These are phyloP conservation scores for Lophotriccus pileatus DNA, from an alignment of 2,797 vertebrate species.

Conservation along the genomic window DNA sequence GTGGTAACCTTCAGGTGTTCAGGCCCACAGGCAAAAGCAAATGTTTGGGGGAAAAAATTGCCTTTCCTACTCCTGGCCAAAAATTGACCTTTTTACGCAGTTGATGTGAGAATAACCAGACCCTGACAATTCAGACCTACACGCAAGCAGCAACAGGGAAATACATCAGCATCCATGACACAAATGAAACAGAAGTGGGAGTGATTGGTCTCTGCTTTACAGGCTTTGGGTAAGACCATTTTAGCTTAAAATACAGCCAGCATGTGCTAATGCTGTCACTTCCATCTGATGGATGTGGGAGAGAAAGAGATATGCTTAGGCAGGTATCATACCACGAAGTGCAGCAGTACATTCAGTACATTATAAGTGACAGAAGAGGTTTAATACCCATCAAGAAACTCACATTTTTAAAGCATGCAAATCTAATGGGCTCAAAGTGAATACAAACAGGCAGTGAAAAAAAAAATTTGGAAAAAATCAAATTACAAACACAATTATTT, in stretches of 20 bases:
- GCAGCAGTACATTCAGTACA: rapidly evolving
- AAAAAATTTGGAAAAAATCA: background rate
- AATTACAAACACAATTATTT: background rate
- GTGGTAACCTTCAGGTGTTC: background rate
- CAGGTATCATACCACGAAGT: background rate
- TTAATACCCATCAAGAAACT: background rate
- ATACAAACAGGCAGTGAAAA: background rate
- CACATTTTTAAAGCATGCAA: background rate
- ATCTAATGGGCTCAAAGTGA: background rate
- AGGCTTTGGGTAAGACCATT: background rate
- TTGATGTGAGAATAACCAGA: background rate
- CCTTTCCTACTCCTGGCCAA: background rate
- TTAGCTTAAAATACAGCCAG: background rate
- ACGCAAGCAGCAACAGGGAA: background rate
- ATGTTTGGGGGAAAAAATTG: background rate
- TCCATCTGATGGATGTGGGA: background rate
- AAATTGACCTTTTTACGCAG: background rate
- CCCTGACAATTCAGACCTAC: background rate
- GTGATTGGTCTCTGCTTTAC: background rate
- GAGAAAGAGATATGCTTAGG: background rate
- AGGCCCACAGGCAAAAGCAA: background rate
- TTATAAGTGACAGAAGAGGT: background rate
- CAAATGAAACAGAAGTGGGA: background rate
- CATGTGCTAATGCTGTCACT: background rate
- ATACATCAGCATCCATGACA: background rate